Evolutionary conservation across 2,888 invertebrate species (phyloP), one percentile per base, ranked within the genome.

Genomic region (Cheilosia vulpina): DNA sequence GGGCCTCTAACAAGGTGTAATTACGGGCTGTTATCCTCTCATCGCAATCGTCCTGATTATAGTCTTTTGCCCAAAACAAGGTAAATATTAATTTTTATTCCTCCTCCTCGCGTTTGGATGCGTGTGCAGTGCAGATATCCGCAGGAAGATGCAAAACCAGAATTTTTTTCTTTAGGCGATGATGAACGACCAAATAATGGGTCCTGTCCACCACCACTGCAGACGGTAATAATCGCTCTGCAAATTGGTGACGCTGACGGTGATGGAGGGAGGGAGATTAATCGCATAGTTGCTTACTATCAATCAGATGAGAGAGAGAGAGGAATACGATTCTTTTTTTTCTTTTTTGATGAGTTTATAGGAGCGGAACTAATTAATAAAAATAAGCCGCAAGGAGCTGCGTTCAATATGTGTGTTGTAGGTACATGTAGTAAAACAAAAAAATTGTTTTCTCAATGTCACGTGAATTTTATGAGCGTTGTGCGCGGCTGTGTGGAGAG

Each of bases 21-120:
- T 92, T 92, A 92, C 90, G 90, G 89, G 89, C 91, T 90, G 90
- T 92, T 92, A 92, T 90, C 90, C 91, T 91, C 91, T 92, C 91
- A 92, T 92, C 91, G 91, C 79, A 69, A 75, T 81, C 73, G 66
- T 83, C 72, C 77, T 87, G 87, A 87, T 87, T 92, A 92, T 90
- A 91, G 91, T 89, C 89, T 89, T 89, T 89, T 90, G 89, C 89
- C 90, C 88, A 89, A 90, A 89, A 87, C 78, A 87, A 91, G 91
- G 91, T 90, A 92, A 92, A 92, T 92, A 92, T 92, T 92, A 90
- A 91, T 91, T 91, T 90, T 90, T 88, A 89, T 88, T 85, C 87
- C 88, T 87, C 72, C 83, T 82, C 81, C 82, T 72, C 47, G 57
- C 47, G 57, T 50, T 75, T 57, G 47, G 62, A 38, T 45, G 7